Evolutionary conservation across 2,113 vertebrate genomes (phyloP).

Genomic region (Pseudorectes ferrugineus): DNA sequence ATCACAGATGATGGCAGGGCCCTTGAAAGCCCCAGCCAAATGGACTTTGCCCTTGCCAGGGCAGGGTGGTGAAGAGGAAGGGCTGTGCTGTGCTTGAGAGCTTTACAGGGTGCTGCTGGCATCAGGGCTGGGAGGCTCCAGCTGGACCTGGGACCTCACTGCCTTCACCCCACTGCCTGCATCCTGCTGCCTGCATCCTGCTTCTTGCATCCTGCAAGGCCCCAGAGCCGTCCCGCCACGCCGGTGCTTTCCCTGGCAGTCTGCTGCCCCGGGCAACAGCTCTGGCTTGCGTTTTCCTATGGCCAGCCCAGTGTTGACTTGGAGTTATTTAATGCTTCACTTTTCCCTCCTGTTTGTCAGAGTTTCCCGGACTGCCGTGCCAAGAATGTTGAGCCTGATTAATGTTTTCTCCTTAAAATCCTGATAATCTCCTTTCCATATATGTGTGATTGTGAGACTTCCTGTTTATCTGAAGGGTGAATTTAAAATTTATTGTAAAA

Average conservation of each 20-base stretch:
- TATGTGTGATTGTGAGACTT: background rate
- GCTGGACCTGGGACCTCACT: background rate
- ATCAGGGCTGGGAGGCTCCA: background rate
- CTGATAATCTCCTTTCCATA: background rate
- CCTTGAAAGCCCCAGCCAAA: background rate
- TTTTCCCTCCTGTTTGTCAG: background rate
- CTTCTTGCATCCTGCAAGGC: background rate
- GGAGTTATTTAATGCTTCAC: background rate
- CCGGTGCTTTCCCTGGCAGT: background rate
- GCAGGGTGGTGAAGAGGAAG: background rate
- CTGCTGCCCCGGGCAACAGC: background rate
- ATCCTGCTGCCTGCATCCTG: accelerated
- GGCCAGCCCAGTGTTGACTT: background rate
- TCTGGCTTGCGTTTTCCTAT: background rate
- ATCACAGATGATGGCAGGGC: background rate
- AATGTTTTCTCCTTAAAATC: background rate
- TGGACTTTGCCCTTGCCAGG: background rate
- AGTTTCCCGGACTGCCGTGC: background rate
- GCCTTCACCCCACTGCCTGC: background rate
- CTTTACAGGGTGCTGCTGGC: background rate
- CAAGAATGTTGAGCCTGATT: background rate
- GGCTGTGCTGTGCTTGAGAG: background rate
- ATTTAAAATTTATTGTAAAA: background rate
- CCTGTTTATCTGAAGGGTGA: background rate
- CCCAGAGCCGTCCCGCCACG: accelerated